Evolutionary conservation across 2,888 invertebrate species (phyloP), one percentile per base, ranked within the genome.

Genomic region (Tiliacea aurago): DNA sequence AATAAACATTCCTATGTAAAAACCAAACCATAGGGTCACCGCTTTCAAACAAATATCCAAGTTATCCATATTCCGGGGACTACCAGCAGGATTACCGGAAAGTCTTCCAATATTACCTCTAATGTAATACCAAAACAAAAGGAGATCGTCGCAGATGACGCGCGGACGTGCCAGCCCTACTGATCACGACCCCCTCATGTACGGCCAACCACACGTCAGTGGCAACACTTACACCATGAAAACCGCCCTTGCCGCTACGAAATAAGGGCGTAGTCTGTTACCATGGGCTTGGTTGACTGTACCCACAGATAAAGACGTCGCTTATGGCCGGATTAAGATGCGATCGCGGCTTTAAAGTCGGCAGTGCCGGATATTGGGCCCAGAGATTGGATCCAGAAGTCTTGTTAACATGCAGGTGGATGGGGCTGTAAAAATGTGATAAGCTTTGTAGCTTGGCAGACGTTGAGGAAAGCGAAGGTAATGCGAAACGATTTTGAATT

Each of bases 321-420:
- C 89, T 90, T 92, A 93, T 92, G 83, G 90, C 88, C 53, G 90
- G 92, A 93, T 93, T 93, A 93, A 92, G 93, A 91, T 90, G 88
- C 90, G 89, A 92, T 92, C 90, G 80, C 49, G 76, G 88, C 88
- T 90, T 91, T 90, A 90, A 91, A 89, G 83, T 88, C 87, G 83
- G 69, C 80, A 59, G 47, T 64, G 68, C 13, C 67, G 67, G 80
- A 69, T 84, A 84, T 81, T 70, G 74, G 70, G 73, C 62, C 62
- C 47, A 65, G 72, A 65, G 80, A 78, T 76, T 67, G 78, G 67
- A 71, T 73, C 71, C 62, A 18, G 82, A 47, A 33, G 71, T 59
- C 66, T 81, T 82, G 84, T 85, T 82, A 83, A 78, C 83, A 78
- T 83, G 75, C 86, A 86, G 82, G 86, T 86, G 68, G 45, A 80